Percentiles rank a stretch among this genome's conserved stretches.
These are phyloP conservation scores for Carettochelys insculpta DNA, from an alignment of 2,113 vertebrate species.

Conservation along the genomic window DNA sequence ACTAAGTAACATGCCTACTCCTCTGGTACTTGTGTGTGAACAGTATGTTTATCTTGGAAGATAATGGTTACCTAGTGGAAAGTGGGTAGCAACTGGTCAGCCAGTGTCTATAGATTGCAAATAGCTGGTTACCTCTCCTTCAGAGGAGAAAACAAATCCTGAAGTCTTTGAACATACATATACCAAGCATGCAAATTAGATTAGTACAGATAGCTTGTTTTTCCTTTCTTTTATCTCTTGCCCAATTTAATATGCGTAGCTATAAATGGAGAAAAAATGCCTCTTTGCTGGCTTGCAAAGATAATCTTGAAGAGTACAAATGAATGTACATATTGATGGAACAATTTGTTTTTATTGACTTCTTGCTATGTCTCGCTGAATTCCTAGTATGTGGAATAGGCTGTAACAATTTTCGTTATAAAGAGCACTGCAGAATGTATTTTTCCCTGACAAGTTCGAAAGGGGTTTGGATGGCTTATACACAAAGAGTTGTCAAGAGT, in stretches of 20 bases:
- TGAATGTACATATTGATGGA: constrained; percentile 77
- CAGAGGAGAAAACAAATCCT: constrained; percentile 22
- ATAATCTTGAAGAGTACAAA: constrained; percentile 82
- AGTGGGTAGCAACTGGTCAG: background rate
- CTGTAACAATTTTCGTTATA: constrained; percentile 64
- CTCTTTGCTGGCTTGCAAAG: constrained; percentile 64
- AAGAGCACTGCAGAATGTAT: constrained; percentile 55
- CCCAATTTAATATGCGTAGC: constrained; percentile 62
- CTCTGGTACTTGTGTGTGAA: background rate
- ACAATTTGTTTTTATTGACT: constrained; percentile 80
- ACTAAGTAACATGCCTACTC: too few relatives aligned
- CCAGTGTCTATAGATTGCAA: constrained; percentile 4
- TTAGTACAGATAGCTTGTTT: constrained; percentile 62
- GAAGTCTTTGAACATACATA: constrained; percentile 36
- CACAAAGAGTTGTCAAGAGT: constrained; percentile 37
- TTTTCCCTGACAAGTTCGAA: constrained; percentile 49
- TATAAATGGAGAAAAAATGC: constrained; percentile 65
- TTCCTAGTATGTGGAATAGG: constrained; percentile 67
- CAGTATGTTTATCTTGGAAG: background rate
- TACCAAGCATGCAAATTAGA: constrained; percentile 53
- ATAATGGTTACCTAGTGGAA: constrained; percentile 11
- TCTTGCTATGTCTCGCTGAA: constrained; percentile 64
- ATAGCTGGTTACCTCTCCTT: background rate
- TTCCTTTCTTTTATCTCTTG: constrained; percentile 52
- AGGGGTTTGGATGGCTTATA: constrained; percentile 56